These are phyloP conservation scores for Ciconia maguari DNA, from an alignment of 2,113 vertebrate genomes.

Conservation along the genomic window DNA sequence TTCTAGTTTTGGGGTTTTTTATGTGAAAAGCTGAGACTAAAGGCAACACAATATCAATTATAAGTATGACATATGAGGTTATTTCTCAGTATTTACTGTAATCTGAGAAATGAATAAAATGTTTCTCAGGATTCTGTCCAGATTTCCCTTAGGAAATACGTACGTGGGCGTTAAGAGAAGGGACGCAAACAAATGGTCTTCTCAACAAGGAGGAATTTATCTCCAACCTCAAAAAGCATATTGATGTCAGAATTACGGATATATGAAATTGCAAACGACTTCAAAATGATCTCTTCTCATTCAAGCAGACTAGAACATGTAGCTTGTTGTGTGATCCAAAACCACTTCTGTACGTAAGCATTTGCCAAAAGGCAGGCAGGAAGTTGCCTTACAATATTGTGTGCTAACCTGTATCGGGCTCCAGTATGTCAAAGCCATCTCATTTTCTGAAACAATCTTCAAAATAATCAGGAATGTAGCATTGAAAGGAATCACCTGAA, in stretches of 20 bases:
- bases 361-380: not conserved
- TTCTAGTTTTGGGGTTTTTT: not conserved
- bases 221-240: conserved; percentile 3
- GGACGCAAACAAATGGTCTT: not conserved
- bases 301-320: not conserved
- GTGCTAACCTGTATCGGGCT: not conserved
- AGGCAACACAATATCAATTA: not conserved
- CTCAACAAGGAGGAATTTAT: conserved; percentile 29
- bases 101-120: conserved; percentile 41
- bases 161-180: not conserved
- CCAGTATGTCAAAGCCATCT: not conserved
- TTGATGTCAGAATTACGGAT: not conserved
- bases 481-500: not conserved
- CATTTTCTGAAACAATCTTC: not conserved
- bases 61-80: not conserved
- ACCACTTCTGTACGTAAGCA: not conserved
- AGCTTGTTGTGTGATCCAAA: not conserved
- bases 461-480: not conserved
- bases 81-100: conserved; percentile 33
- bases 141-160: not conserved
- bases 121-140: not conserved
- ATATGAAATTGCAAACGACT: not conserved
- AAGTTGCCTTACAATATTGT: rapidly evolving
- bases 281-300: not conserved
- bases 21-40: not conserved